A percentile compares a stretch with the other conserved stretches of the same genome.
These are phyloP conservation scores for Thelaira solivaga DNA, from an alignment of 2,888 invertebrate genomes.

Conservation along the genomic window DNA sequence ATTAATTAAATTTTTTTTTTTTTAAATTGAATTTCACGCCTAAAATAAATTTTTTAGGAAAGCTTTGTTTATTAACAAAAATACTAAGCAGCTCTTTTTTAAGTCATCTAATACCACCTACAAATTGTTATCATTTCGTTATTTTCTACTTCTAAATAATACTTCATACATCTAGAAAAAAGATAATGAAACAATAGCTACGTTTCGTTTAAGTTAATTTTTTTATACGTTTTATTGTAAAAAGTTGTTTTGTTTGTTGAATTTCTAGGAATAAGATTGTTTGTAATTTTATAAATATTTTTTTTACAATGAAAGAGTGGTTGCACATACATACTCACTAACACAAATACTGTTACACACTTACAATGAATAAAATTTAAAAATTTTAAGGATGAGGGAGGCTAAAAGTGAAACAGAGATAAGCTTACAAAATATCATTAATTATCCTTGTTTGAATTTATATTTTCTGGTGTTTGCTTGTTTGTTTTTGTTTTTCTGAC, in stretches of 20 bases:
- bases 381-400: conserved; percentile 26
- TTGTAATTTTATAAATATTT: conserved; percentile 40
- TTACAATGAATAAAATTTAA: no score
- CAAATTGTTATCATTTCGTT: conserved; percentile 3
- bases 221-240: background rate
- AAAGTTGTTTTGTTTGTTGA: conserved; percentile 22
- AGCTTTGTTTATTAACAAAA: no score
- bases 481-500: conserved; percentile 67
- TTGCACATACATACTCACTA: background rate
- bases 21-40: no score
- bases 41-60: no score
- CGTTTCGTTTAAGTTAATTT: conserved; percentile 8
- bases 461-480: conserved; percentile 62
- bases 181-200: conserved; percentile 59
- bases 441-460: conserved; percentile 72
- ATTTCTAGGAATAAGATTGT: conserved; percentile 22
- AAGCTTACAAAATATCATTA: conserved; percentile 75
- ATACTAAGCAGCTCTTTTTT: background rate
- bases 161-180: conserved; percentile 50
- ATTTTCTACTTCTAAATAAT: conserved; percentile 32
- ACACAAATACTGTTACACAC: background rate
- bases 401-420: conserved; percentile 66
- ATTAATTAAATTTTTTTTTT: no score
- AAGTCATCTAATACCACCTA: conserved; percentile 5
- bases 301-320: conserved; percentile 31